Evolutionary conservation across 1,140 invertebrate species (phyloP), one percentile per base, ranked within the genome.

Genomic region (Drosophila lowei): DNA sequence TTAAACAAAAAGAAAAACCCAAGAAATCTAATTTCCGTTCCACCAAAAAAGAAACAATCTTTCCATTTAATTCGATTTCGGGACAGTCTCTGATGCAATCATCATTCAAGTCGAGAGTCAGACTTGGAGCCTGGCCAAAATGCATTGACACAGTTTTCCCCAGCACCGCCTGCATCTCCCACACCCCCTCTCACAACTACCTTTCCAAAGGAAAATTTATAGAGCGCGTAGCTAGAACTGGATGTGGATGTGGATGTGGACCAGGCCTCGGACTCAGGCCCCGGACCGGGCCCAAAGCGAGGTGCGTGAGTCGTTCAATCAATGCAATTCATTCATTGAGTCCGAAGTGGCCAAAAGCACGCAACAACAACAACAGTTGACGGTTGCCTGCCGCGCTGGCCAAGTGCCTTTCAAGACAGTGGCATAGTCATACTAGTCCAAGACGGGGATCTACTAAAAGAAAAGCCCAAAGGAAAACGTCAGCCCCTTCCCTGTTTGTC

Each of bases 261-360:
- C 9, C 74, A 63, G 42, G 38, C 47, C 3, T 15, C 6, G 11
- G 23, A 52, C 9, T 34, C 30, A 50, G 52, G 46, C 28, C 23
- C 30, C 43, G 38, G 3, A 44, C 71, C 54, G 50, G 62, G 49
- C 55, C 63, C 47, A 63, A 54, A 60, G 77, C 56, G 56, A 73
- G 73, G 77, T 80, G 80, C 80, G 80, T 85, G 80, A 66, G 74
- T 53, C 64, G 77, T 70, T 75, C 83, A 86, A 86, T 86, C 81
- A 86, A 88, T 81, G 74, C 83, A 86, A 86, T 86, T 86, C 83
- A 86, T 86, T 88, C 81, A 86, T 86, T 77, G 83, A 88, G 59
- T 63, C 42, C 38, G 68, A 74, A 81, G 71, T 81, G 77, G 73
- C 43, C 81, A 81, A 58, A 60, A 76, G 62, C 74, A 73, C 58